phyloP scores from a whole-genome alignment of 2,888 invertebrate species.

The Ceratothoa steindachneri region DNA sequence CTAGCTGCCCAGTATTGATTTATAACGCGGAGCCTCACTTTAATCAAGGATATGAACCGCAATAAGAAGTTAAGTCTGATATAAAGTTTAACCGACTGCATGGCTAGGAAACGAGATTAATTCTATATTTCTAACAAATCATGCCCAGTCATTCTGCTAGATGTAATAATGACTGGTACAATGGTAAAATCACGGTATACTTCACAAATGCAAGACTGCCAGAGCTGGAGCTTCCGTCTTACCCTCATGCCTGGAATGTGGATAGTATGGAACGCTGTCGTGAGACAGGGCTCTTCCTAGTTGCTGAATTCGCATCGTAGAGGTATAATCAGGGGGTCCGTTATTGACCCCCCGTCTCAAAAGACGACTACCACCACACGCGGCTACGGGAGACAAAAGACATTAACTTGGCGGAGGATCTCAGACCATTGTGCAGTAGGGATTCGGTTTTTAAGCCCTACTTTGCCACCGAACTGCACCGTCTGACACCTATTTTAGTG shows the following conservation, averaged over 20 bases:
- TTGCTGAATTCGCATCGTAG: conserved; percentile 40
- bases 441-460: conserved; percentile 3
- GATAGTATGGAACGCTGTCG: conserved; percentile 43
- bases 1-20: too few species aligned
- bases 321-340: conserved; percentile 38
- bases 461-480: neutral
- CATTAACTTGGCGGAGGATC: too few species aligned
- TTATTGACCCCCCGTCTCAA: conserved; percentile 27
- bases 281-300: conserved; percentile 44
- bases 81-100: too few species aligned
- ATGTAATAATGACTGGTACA: too few species aligned
- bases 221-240: neutral
- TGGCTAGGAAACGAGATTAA: too few species aligned
- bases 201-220: neutral
- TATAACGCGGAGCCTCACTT: too few species aligned
- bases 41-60: too few species aligned
- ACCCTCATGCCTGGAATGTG: conserved; percentile 27
- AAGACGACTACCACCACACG: conserved; percentile 20
- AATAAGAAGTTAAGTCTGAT: too few species aligned
- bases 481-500: neutral
- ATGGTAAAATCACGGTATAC: neutral
- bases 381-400: neutral
- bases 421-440: neutral
- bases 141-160: too few species aligned
- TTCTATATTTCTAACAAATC: too few species aligned